phyloP scores from a whole-genome alignment of 2,888 invertebrate species.

The Hirudinaria manillensis region DNA sequence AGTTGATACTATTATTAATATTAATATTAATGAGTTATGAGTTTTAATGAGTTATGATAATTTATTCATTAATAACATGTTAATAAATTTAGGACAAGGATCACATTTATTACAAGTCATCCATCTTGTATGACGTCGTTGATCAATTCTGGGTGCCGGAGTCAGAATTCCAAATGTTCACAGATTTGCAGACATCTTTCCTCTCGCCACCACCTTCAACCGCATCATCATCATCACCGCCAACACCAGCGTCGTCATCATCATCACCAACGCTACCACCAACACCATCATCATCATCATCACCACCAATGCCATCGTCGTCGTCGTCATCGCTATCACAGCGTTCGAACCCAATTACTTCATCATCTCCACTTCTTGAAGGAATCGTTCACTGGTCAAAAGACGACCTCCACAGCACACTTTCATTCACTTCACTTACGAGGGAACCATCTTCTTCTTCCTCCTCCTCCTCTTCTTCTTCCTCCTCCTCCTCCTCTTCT shows the following conservation, averaged over 20 bases:
- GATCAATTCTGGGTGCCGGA: conserved; percentile 22
- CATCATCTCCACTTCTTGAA: not conserved
- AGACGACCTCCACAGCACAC: not conserved
- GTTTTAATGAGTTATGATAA: too few species aligned
- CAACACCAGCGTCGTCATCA: conserved; percentile 6
- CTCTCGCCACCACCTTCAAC: not conserved
- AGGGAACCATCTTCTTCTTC: not conserved
- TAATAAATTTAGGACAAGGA: conserved; percentile 20
- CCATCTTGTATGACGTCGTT: not conserved
- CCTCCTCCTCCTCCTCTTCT: not conserved
- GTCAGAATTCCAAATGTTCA: conserved; percentile 8
- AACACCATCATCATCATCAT: not conserved
- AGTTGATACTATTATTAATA: too few species aligned
- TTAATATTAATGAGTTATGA: too few species aligned
- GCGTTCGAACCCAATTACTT: not conserved
- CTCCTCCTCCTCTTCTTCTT: not conserved
- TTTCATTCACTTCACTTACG: not conserved
- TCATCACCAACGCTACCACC: not conserved
- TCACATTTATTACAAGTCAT: conserved; percentile 15
- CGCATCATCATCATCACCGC: not conserved
- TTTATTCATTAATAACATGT: too few species aligned
- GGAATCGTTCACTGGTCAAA: not conserved
- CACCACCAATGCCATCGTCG: not conserved
- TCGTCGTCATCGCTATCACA: conserved; percentile 8
- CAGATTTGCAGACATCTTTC: not conserved